Evolutionary conservation across 2,113 vertebrate species (phyloP).

Genomic region (Colinus virginianus): DNA sequence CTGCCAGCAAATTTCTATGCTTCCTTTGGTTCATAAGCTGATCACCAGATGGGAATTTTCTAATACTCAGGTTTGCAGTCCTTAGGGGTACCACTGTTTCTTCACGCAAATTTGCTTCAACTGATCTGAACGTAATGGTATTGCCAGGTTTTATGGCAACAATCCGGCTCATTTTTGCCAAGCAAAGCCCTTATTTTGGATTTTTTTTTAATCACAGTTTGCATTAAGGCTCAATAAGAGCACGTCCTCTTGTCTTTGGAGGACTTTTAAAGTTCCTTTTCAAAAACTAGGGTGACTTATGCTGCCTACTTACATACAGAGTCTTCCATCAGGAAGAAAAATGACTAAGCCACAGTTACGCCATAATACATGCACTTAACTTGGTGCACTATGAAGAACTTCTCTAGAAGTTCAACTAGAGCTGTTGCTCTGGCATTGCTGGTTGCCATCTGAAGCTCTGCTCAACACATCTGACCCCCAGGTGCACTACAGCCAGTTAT

Average conservation of each 20-base stretch:
- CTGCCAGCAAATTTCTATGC: slow-evolving; percentile 65
- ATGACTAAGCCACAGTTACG: neutral
- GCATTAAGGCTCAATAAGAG: neutral
- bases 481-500: neutral
- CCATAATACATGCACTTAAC: neutral
- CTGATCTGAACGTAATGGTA: slow-evolving; percentile 23
- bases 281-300: slow-evolving; percentile 7
- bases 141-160: slow-evolving; percentile 38
- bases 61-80: slow-evolving; percentile 46
- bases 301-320: neutral
- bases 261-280: neutral
- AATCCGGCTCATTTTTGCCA: neutral
- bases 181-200: slow-evolving; percentile 27
- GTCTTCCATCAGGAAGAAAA: slow-evolving; percentile 27
- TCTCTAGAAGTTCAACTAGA: neutral
- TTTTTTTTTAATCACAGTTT: slow-evolving; percentile 33
- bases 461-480: neutral
- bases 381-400: neutral
- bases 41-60: slow-evolving; percentile 60
- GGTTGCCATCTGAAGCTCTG: slow-evolving; percentile 19
- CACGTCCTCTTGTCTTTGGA: slow-evolving; percentile 6
- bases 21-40: slow-evolving; percentile 60
- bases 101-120: neutral
- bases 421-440: neutral
- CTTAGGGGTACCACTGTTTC: slow-evolving; percentile 25